Evolutionary conservation across 1,140 invertebrate genomes (phyloP), one percentile per base, ranked within the genome.

Genomic region (Meloidogyne chitwoodi): DNA sequence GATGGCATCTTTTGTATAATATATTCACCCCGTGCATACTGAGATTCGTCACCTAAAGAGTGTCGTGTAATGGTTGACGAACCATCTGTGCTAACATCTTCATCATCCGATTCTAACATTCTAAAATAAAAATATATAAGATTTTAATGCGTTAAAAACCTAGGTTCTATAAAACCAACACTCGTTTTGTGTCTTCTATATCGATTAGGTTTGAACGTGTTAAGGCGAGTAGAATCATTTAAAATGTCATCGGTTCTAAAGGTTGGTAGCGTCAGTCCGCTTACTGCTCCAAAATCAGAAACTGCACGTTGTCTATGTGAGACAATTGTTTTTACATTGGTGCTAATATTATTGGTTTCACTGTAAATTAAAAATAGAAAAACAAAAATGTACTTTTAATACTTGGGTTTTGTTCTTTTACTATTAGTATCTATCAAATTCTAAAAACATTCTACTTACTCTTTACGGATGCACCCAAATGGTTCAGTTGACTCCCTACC

Each of bases 281-380:
- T 80, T 24, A 83, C 77, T 29, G 84, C 84, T 34, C 84, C 84
- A 73, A 86, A 86, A 65, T 86, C 84, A 66, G 78, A 81, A 41
- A 87, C 85, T 12, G 84, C 85, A 48, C 84, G 65, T 68, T 81
- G 82, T 48, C 84, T 24, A 67, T 71, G 75, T 61, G 82, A 62
- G 6, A 81, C 1, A 14, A 44, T 22, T 41, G 48, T 68, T 14
- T 44, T 27, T 3, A 44, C 31, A 27, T 62, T 38, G 0, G 29
- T 38, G 2, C 71, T 56, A n/a, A 56, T 22, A n/a, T 68, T 75
- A 73, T 76, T 65, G 75, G 41, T 4, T 74, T 71, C 48, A 77
- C 61, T 14, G 79, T 10, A 38, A 38, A 38, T 38, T 38, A 38
- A 10, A 38, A 38, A 38, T 38, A 38, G 8, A 38, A 38, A 31